Evolutionary conservation across 30 jellyfish, hydroid and myxozoan genomes (phyloP).

Genomic region (Pelagia noctiluca): DNA sequence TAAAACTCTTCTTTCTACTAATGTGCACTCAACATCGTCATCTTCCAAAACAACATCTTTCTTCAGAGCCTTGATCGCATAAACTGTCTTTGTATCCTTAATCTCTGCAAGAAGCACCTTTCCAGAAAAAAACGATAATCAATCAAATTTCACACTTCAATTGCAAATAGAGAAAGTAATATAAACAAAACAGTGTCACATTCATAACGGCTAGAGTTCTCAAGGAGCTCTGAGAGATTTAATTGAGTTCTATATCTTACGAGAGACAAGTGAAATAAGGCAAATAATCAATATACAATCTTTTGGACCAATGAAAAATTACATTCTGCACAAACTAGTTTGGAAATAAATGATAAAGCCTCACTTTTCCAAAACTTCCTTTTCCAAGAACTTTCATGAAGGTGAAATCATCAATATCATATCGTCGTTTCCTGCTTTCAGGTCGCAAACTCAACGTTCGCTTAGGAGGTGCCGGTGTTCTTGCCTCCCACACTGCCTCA

Average conservation of each 20-base stretch:
- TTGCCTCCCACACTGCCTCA: slow-evolving; percentile 95
- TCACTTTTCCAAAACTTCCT: slow-evolving; percentile 99
- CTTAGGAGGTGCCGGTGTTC: slow-evolving; percentile 97
- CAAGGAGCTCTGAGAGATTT: too few relatives aligned
- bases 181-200: too few relatives aligned
- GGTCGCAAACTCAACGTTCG: slow-evolving; percentile 93
- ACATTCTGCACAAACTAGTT: neutral
- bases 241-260: too few relatives aligned
- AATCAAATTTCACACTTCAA: too few relatives aligned
- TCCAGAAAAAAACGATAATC: neutral
- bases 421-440: slow-evolving; percentile 81
- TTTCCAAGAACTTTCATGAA: slow-evolving; percentile 93
- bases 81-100: slow-evolving; percentile 80
- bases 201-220: too few relatives aligned
- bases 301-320: too few relatives aligned
- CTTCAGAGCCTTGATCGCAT: slow-evolving; percentile 95
- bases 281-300: too few relatives aligned
- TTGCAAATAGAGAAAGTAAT: too few relatives aligned
- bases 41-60: slow-evolving; percentile 98
- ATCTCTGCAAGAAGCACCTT: slow-evolving; percentile 96
- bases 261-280: too few relatives aligned
- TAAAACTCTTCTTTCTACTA: slow-evolving; percentile 93
- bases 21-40: slow-evolving; percentile 98
- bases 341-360: neutral
- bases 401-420: slow-evolving; percentile 78